Conservation (phyloP, 1,140 invertebrate genomes). For the Drosophila ercepeae region DNA sequence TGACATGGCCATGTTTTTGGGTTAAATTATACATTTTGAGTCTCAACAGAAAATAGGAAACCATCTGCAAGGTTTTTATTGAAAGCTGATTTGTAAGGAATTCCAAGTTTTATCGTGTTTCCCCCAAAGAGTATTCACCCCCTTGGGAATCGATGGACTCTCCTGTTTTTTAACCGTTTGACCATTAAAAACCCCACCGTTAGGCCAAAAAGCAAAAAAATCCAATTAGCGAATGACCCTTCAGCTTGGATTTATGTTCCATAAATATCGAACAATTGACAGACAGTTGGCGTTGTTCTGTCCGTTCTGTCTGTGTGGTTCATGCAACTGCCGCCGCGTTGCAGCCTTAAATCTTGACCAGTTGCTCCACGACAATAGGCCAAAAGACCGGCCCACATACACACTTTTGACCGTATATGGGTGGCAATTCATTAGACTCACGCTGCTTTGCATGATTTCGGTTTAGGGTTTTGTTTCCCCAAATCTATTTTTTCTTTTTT, state of each 20-base stretch:
- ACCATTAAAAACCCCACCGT: not conserved
- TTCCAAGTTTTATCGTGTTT: no score
- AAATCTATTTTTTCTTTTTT: slow-evolving; percentile 8
- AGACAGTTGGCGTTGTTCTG: slow-evolving; percentile 41
- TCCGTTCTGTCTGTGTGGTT: not conserved
- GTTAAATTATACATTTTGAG: not conserved
- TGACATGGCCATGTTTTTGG: slow-evolving; percentile 5
- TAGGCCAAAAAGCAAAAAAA: slow-evolving; percentile 19
- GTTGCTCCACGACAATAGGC: slow-evolving; percentile 8
- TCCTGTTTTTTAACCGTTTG: slow-evolving; percentile 8
- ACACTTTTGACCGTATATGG: slow-evolving; percentile 20
- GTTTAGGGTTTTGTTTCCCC: slow-evolving; percentile 31
- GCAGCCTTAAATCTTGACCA: slow-evolving; percentile 36
- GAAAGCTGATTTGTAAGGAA: no score
- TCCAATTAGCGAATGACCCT: slow-evolving; percentile 43
- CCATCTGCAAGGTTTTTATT: no score
- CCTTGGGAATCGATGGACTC: not conserved
- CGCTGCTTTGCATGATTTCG: slow-evolving; percentile 74
- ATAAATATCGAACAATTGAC: slow-evolving; percentile 45
- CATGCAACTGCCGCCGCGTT: slow-evolving; percentile 6
- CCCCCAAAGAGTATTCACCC: not conserved
- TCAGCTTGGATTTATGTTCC: slow-evolving; percentile 46
- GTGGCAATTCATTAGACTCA: slow-evolving; percentile 74
- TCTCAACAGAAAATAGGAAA: not conserved
- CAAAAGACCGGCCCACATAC: slow-evolving; percentile 1